phyloP scores from a whole-genome alignment of 2,113 vertebrate genomes.

The Natator depressus region DNA sequence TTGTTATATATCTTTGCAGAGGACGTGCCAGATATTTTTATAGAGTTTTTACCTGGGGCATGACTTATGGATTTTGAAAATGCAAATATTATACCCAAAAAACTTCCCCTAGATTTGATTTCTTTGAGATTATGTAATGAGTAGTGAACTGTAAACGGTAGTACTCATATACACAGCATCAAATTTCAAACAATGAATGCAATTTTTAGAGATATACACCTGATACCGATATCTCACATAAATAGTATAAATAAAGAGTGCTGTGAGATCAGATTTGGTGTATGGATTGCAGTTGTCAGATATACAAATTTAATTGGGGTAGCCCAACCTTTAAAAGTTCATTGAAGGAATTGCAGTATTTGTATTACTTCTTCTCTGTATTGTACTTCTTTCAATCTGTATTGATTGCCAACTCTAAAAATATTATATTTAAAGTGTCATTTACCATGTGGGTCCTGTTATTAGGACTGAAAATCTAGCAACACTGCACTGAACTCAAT shows the following conservation, averaged over 20 bases:
- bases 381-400: not conserved
- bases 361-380: not conserved
- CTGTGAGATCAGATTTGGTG: not conserved
- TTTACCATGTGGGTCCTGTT: not conserved
- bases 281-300: not conserved
- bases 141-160: not conserved
- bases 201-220: not conserved
- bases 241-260: not conserved
- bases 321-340: not conserved
- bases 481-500: not conserved
- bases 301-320: not conserved
- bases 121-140: not conserved
- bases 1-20: not conserved
- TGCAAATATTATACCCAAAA: not conserved
- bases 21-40: not conserved
- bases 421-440: not conserved
- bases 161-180: not conserved
- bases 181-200: constrained; percentile 4
- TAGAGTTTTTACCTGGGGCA: not conserved
- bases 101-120: not conserved
- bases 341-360: not conserved
- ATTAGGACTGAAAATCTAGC: constrained; percentile 23
- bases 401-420: not conserved
- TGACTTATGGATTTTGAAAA: constrained; percentile 7
- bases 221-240: not conserved